Conservation (phyloP, 2,797 vertebrate species). For the Intellagama lesueurii region DNA sequence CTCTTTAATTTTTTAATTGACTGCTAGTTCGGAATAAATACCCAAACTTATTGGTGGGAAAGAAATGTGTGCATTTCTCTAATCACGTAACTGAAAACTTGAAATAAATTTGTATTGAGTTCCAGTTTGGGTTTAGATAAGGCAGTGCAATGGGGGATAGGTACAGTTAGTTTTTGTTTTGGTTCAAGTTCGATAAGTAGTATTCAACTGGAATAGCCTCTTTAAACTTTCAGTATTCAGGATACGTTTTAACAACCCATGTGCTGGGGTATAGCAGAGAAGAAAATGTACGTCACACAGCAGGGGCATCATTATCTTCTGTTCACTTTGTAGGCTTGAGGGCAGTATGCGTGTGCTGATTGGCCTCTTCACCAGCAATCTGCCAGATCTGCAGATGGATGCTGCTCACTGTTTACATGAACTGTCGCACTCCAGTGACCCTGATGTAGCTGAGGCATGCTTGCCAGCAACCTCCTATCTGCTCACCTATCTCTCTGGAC, state of each 20-base stretch:
- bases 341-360: slow-evolving; percentile 87
- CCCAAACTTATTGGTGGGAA: not conserved
- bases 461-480: slow-evolving; percentile 93
- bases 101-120: not conserved
- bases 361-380: slow-evolving; percentile 87
- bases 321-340: slow-evolving; percentile 81
- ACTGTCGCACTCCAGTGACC: slow-evolving; percentile 89
- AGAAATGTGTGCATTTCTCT: not conserved
- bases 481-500: slow-evolving; percentile 92
- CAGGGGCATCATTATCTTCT: not conserved
- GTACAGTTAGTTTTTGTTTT: not conserved
- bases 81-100: not conserved
- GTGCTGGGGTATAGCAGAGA: not conserved
- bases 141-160: not conserved
- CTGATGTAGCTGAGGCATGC: slow-evolving; percentile 83
- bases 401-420: slow-evolving; percentile 90
- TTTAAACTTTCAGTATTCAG: not conserved
- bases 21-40: not conserved
- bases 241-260: not conserved
- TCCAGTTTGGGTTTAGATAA: not conserved
- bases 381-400: slow-evolving; percentile 87
- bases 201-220: not conserved
- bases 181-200: too few relatives aligned
- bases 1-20: not conserved
- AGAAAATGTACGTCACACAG: not conserved